Percentiles rank a stretch among this genome's conserved stretches.
phyloP scores from a whole-genome alignment of 2,113 vertebrate species.

The Nerophis lumbriciformis region DNA sequence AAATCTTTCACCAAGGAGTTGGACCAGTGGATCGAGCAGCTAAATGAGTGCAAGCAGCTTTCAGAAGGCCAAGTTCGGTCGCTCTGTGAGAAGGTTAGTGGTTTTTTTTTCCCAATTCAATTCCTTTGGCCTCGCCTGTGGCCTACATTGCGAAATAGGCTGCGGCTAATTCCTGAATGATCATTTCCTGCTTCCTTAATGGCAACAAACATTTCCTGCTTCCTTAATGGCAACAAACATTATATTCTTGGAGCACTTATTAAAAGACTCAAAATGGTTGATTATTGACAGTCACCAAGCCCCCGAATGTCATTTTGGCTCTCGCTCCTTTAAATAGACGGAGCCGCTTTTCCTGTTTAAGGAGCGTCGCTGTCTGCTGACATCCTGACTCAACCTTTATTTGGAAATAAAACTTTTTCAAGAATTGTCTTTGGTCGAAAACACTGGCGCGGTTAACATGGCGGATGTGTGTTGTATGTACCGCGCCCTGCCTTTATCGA shows the following conservation, averaged over 20 bases:
- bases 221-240: neutral
- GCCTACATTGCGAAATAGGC: slow-evolving; percentile 37
- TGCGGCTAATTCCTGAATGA: slow-evolving; percentile 45
- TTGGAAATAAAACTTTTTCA: rapidly evolving
- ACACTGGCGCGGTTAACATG: rapidly evolving
- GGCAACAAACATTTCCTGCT: neutral
- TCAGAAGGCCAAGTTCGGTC: slow-evolving; percentile 74
- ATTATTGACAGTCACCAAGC: neutral
- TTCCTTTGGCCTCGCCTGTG: slow-evolving; percentile 8
- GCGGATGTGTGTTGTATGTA: neutral
- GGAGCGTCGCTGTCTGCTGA: neutral
- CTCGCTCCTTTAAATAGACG: slow-evolving; percentile 24
- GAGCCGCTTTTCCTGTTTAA: slow-evolving; percentile 6
- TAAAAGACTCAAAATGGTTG: no score
- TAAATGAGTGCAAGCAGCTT: slow-evolving; percentile 76
- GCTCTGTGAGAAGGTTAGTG: slow-evolving; percentile 72
- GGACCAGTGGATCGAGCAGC: slow-evolving; percentile 76
- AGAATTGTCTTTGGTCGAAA: rapidly evolving
- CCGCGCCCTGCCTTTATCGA: slow-evolving; percentile 41
- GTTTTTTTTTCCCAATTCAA: neutral
- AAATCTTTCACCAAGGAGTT: slow-evolving; percentile 75
- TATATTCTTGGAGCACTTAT: no score
- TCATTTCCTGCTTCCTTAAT: no score
- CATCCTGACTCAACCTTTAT: neutral
- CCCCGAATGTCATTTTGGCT: slow-evolving; percentile 7